Percentiles rank a stretch among this genome's conserved stretches.
Conservation (phyloP, 2,797 vertebrate species). For the Poecile montanus region DNA sequence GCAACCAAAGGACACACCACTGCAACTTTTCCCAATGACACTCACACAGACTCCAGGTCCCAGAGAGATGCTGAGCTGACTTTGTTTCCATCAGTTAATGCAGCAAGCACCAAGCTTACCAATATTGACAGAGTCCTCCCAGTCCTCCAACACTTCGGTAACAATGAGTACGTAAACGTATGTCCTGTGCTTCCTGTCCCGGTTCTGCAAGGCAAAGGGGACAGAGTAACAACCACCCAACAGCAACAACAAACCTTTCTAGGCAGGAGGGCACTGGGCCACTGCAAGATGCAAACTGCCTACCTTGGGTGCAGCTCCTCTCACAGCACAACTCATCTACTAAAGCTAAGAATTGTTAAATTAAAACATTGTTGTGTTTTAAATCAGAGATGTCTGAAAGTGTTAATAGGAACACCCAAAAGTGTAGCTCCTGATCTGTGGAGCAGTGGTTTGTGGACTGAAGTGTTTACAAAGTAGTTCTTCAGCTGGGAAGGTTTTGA, state of each 20-base stretch:
- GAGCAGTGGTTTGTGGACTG: background rate
- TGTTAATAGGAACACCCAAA: background rate
- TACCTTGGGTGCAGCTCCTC: background rate
- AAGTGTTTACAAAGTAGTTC: background rate
- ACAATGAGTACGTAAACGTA: conserved; percentile 97
- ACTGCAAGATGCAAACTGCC: background rate
- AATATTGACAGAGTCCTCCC: conserved; percentile 98
- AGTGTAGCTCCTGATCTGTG: background rate
- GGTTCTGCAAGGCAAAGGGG: conserved; percentile 82
- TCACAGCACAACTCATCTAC: accelerated
- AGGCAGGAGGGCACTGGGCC: accelerated
- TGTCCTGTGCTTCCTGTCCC: conserved; percentile 96
- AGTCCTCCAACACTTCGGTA: conserved; percentile 96
- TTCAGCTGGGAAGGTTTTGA: background rate
- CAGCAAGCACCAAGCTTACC: conserved; percentile 77
- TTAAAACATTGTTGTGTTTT: accelerated
- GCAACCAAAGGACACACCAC: background rate
- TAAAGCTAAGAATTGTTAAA: background rate
- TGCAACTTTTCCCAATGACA: background rate
- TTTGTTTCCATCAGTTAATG: background rate
- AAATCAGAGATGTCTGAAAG: background rate
- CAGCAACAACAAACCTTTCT: background rate
- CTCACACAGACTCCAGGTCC: background rate
- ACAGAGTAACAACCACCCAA: background rate
- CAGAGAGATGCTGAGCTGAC: background rate